These are phyloP conservation scores for Ips nitidus DNA, from an alignment of 1,140 invertebrate species.

Conservation along the genomic window DNA sequence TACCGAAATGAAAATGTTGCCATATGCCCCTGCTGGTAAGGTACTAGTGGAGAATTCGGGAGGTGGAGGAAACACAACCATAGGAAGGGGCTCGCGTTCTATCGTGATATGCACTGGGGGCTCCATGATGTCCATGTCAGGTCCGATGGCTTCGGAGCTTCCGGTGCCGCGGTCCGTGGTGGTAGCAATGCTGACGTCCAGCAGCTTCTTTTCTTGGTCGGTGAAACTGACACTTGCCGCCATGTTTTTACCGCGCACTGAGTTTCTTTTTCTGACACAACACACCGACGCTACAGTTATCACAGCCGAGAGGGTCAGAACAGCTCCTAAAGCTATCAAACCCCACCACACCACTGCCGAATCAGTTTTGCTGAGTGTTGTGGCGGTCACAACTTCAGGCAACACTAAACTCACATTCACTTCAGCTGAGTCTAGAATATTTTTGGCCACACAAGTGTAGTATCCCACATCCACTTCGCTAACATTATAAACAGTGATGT, in stretches of 20 bases:
- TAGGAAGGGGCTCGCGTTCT: conserved; percentile 61
- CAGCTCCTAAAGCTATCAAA: conserved; percentile 57
- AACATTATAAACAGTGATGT: conserved; percentile 72
- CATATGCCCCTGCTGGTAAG: conserved; percentile 62
- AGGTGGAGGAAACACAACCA: conserved; percentile 62
- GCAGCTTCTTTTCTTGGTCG: conserved; percentile 80
- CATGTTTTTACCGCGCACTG: conserved; percentile 62
- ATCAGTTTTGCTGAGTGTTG: conserved; percentile 64
- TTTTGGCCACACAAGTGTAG: conserved; percentile 77
- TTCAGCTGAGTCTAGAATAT: conserved; percentile 69
- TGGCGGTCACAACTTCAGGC: conserved; percentile 67
- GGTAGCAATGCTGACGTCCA: conserved; percentile 77
- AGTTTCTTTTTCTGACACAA: conserved; percentile 59
- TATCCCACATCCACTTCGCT: conserved; percentile 76
- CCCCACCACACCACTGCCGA: conserved; percentile 61
- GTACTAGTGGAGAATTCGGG: conserved; percentile 67
- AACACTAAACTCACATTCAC: conserved; percentile 71
- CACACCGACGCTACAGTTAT: conserved; percentile 57
- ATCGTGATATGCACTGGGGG: conserved; percentile 75
- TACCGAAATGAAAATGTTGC: conserved; percentile 75
- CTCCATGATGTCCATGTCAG: conserved; percentile 51
- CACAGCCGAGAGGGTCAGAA: conserved; percentile 55
- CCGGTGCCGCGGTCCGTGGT: conserved; percentile 69
- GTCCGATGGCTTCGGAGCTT: conserved; percentile 60
- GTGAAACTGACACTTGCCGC: conserved; percentile 76